Conservation (phyloP, 1,140 invertebrate species). For the Philotrypesis tridentata region DNA sequence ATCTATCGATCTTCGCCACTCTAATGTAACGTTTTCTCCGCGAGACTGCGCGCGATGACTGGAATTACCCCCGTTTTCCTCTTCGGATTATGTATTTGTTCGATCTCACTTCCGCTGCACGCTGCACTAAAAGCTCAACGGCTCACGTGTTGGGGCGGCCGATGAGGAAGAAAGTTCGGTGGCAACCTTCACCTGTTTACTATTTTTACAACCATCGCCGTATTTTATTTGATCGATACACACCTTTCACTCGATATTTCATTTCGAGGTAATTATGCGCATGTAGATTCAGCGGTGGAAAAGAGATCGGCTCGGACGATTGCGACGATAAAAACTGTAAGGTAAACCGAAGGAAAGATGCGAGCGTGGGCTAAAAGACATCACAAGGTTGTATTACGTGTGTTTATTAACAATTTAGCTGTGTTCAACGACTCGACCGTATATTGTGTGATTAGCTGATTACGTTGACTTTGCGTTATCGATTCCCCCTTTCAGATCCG, state of each 20-base stretch:
- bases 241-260: not conserved
- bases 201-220: not conserved
- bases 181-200: constrained; percentile 2
- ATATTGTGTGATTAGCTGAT: too few species aligned
- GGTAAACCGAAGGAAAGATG: too few species aligned
- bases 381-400: too few species aligned
- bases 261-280: not conserved
- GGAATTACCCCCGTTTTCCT: constrained; percentile 15
- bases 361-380: too few species aligned
- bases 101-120: constrained; percentile 19
- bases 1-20: constrained; percentile 61
- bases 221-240: not conserved
- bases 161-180: not conserved
- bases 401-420: too few species aligned
- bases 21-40: not conserved
- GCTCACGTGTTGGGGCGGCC: not conserved
- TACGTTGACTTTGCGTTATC: too few species aligned
- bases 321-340: not conserved
- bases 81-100: not conserved
- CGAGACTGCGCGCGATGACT: too few species aligned
- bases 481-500: too few species aligned
- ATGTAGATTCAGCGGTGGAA: not conserved
- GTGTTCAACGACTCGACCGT: too few species aligned
- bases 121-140: not conserved
- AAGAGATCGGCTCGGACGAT: not conserved